Evolutionary conservation across 2,888 invertebrate genomes (phyloP).

Genomic region (Protodeltote pygarga): DNA sequence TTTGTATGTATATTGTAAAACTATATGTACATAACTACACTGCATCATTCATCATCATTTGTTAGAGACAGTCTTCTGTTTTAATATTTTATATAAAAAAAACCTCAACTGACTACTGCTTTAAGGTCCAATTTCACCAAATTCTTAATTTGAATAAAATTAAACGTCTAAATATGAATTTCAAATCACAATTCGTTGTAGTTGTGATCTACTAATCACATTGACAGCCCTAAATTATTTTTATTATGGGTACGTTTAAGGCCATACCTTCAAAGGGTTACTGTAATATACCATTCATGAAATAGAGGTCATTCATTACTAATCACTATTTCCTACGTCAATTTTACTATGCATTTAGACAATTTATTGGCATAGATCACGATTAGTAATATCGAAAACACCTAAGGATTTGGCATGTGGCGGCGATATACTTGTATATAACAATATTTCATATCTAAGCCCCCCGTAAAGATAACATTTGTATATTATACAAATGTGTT

Average conservation of each 20-base stretch:
- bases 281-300: constrained; percentile 2
- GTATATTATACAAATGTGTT: neutral
- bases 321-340: constrained; percentile 31
- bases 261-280: constrained; percentile 3
- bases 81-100: too few relatives aligned
- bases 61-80: too few relatives aligned
- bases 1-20: too few relatives aligned
- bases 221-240: too few relatives aligned
- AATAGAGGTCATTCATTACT: constrained; percentile 17
- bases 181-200: neutral
- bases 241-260: too few relatives aligned
- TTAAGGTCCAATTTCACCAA: too few relatives aligned
- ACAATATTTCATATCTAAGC: constrained; percentile 10
- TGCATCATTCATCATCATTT: too few relatives aligned
- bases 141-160: too few relatives aligned
- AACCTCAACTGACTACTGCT: too few relatives aligned
- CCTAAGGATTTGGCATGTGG: constrained; percentile 15
- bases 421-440: constrained; percentile 5
- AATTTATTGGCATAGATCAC: constrained; percentile 42
- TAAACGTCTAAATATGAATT: too few relatives aligned
- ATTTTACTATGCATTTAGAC: constrained; percentile 12
- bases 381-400: constrained; percentile 27
- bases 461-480: neutral
- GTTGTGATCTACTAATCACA: too few relatives aligned
- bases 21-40: too few relatives aligned